These are phyloP conservation scores for Cairina moschata DNA, from an alignment of 2,113 vertebrate species.

Conservation along the genomic window DNA sequence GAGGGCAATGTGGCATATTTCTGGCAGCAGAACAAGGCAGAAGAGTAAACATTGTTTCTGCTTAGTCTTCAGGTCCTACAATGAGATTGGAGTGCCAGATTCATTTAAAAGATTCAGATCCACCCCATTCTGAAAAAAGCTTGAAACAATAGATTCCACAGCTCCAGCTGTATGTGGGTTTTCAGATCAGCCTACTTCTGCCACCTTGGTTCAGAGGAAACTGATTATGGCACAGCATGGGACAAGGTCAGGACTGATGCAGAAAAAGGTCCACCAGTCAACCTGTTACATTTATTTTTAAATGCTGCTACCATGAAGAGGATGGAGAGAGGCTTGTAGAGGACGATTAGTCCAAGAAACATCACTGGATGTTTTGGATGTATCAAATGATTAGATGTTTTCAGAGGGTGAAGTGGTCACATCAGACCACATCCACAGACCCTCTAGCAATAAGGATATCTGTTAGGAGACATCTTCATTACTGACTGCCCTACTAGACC, in stretches of 20 bases:
- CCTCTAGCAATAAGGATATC: background rate
- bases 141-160: background rate
- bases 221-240: rapidly evolving
- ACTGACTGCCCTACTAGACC: background rate
- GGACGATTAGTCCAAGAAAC: background rate
- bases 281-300: background rate
- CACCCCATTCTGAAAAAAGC: background rate
- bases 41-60: background rate
- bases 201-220: background rate
- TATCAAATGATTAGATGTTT: background rate
- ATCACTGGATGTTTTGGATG: background rate
- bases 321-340: background rate
- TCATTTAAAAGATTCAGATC: background rate
- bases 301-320: background rate
- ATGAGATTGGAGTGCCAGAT: background rate
- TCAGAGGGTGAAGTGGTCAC: background rate
- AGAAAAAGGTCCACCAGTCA: background rate
- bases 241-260: background rate
- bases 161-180: background rate
- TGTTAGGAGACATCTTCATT: background rate
- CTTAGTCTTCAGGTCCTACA: background rate
- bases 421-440: background rate
- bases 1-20: background rate
- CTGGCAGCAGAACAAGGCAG: background rate
- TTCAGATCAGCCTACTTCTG: background rate